Conservation (phyloP, 1,140 invertebrate species). For the Drosophila novamexicana region DNA sequence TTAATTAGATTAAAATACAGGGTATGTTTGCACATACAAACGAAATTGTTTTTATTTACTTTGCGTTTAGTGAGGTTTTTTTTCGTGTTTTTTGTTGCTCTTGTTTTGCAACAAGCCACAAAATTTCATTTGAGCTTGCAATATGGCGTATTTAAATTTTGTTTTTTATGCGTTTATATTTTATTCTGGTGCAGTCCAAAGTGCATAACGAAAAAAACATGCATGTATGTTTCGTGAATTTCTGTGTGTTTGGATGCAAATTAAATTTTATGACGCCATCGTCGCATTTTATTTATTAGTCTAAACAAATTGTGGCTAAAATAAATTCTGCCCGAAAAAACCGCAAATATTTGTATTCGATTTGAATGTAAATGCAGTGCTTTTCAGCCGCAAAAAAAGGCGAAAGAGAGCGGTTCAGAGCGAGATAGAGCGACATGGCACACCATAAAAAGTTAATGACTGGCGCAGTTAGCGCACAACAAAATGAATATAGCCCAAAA, state of each 20-base stretch:
- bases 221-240: not conserved
- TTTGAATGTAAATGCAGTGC: constrained; percentile 49
- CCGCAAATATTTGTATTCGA: constrained; percentile 72
- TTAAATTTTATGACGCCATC: constrained; percentile 58
- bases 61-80: constrained; percentile 27
- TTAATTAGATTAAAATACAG: not conserved
- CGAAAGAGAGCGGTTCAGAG: not conserved
- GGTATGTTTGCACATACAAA: constrained; percentile 1
- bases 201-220: not conserved
- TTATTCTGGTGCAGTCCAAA: constrained; percentile 1
- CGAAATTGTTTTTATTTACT: constrained; percentile 37
- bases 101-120: constrained; percentile 68
- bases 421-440: not conserved
- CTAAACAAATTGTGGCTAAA: constrained; percentile 66
- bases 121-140: constrained; percentile 80
- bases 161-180: constrained; percentile 24
- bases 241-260: constrained; percentile 37
- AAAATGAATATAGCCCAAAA: constrained; percentile 44
- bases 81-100: constrained; percentile 31
- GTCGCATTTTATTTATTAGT: constrained; percentile 52
- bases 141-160: constrained; percentile 75
- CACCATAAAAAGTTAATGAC: constrained; percentile 74
- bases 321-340: constrained; percentile 24
- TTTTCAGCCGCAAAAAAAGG: not conserved
- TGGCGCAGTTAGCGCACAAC: constrained; percentile 55